Evolutionary conservation across 2,888 invertebrate species (phyloP).

Genomic region (Andrena chrysosceles): DNA sequence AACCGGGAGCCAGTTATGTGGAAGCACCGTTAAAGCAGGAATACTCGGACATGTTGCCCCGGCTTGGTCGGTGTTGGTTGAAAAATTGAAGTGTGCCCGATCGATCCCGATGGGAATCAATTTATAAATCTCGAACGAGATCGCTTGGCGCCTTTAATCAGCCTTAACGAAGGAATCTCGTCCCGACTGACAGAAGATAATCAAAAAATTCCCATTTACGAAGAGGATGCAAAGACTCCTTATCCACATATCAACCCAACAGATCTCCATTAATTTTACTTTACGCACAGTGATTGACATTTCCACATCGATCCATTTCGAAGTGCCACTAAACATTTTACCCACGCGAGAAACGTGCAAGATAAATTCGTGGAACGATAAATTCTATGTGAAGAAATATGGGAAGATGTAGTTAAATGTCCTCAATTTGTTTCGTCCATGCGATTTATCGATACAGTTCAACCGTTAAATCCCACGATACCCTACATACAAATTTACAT

Average conservation of each 20-base stretch:
- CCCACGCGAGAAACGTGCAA: too few species aligned
- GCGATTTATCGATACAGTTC: neutral
- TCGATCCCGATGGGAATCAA: constrained; percentile 28
- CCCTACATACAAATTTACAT: neutral
- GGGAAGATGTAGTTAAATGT: too few species aligned
- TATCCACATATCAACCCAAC: neutral
- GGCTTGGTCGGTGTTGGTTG: constrained; percentile 12
- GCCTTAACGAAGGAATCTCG: constrained; percentile 13
- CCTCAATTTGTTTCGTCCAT: neutral
- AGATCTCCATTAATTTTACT: neutral
- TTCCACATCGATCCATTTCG: neutral
- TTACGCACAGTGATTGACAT: neutral
- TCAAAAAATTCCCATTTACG: neutral
- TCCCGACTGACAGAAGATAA: neutral
- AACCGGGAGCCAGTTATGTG: constrained; percentile 40
- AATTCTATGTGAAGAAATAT: too few species aligned
- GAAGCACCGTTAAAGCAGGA: constrained; percentile 47
- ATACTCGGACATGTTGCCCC: constrained; percentile 13
- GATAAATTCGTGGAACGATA: too few species aligned
- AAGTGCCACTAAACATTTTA: neutral
- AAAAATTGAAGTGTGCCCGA: constrained; percentile 38
- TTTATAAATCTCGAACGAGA: constrained; percentile 9
- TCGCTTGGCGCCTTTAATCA: constrained; percentile 24
- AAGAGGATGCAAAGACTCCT: neutral
- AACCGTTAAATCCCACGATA: neutral